These are phyloP conservation scores for Pachydiplax longipennis DNA, from an alignment of 2,888 invertebrate species.

Conservation along the genomic window DNA sequence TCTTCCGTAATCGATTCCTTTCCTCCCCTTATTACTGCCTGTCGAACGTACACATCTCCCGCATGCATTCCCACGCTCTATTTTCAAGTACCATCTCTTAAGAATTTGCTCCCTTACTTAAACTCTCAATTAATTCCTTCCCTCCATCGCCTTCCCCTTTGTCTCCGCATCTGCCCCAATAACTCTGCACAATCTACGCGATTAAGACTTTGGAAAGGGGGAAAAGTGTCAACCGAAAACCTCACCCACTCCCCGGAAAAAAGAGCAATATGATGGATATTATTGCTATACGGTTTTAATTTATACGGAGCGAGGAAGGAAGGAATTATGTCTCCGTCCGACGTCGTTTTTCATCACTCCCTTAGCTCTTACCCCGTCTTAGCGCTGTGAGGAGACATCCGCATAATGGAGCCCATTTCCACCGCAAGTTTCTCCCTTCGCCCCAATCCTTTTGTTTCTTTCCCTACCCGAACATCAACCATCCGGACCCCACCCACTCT, in stretches of 20 bases:
- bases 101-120: too few species aligned
- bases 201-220: too few species aligned
- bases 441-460: not conserved
- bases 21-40: too few species aligned
- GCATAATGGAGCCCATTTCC: not conserved
- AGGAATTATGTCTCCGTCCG: too few species aligned
- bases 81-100: not conserved
- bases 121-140: not conserved
- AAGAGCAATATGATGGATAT: too few species aligned
- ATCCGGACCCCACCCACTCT: not conserved
- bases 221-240: too few species aligned
- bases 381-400: not conserved
- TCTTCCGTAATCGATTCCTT: too few species aligned
- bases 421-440: not conserved
- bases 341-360: not conserved
- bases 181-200: too few species aligned
- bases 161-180: not conserved
- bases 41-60: not conserved
- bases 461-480: not conserved
- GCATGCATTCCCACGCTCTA: not conserved
- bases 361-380: not conserved
- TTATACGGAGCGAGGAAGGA: too few species aligned
- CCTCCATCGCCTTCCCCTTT: not conserved
- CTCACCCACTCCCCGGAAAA: too few species aligned
- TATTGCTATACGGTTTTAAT: too few species aligned